These are phyloP conservation scores for Phylloscopus trochiloides DNA, from an alignment of 2,113 vertebrate species.

Conservation along the genomic window DNA sequence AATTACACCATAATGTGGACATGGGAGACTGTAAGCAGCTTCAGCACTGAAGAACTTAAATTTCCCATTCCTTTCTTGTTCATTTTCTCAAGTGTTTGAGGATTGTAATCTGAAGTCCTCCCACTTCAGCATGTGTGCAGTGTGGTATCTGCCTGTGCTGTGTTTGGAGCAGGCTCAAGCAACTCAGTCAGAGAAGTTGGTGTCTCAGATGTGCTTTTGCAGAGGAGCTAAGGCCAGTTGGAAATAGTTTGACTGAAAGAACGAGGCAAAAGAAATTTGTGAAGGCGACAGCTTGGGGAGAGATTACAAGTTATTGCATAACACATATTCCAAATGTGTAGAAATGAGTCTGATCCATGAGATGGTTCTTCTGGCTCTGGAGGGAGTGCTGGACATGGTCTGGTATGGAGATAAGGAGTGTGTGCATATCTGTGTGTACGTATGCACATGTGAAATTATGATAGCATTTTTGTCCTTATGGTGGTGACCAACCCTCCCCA, in stretches of 20 bases:
- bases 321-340: fast-evolving
- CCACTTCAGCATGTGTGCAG: neutral
- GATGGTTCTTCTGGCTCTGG: neutral
- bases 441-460: neutral
- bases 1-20: neutral
- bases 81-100: neutral
- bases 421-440: fast-evolving
- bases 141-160: neutral
- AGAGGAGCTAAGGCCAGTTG: neutral
- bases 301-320: neutral
- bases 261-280: neutral
- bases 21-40: neutral
- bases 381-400: neutral
- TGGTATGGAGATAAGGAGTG: neutral
- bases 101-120: neutral
- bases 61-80: neutral
- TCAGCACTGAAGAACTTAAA: neutral
- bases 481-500: fast-evolving
- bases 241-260: neutral
- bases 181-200: neutral
- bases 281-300: neutral
- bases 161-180: neutral
- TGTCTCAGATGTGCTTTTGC: neutral
- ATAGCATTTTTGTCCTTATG: neutral
- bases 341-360: neutral